These are phyloP conservation scores for Trogon melanurus DNA, from an alignment of 2,113 vertebrate genomes.

Conservation along the genomic window DNA sequence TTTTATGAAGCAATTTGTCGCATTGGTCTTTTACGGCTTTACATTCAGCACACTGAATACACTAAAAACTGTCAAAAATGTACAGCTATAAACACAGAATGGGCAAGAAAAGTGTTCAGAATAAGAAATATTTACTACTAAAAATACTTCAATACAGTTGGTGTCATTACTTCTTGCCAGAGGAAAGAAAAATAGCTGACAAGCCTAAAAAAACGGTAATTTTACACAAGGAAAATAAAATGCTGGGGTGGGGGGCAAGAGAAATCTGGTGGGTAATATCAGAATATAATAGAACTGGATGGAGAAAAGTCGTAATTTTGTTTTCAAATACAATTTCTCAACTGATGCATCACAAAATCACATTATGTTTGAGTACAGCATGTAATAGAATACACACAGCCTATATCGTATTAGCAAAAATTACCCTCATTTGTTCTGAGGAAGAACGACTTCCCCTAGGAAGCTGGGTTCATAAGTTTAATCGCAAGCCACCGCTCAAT, in stretches of 20 bases:
- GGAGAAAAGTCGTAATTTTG: background rate
- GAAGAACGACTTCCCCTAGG: background rate
- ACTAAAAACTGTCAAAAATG: background rate
- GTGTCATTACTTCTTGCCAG: background rate
- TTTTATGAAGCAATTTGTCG: background rate
- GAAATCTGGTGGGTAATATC: rapidly evolving
- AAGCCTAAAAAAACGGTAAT: background rate
- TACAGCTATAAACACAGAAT: background rate
- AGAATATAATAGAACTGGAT: background rate
- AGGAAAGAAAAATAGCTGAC: background rate
- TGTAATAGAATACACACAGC: background rate
- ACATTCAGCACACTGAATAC: background rate
- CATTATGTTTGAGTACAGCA: background rate
- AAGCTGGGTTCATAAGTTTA: background rate
- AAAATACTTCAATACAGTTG: background rate
- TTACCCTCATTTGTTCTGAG: background rate
- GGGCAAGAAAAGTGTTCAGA: background rate
- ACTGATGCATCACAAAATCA: background rate
- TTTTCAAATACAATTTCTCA: background rate
- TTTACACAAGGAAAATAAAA: background rate
- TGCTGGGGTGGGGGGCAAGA: rapidly evolving
- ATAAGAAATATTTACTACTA: background rate
- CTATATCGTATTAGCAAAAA: rapidly evolving
- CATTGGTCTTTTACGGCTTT: background rate
- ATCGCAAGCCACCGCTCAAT: rapidly evolving